Conservation (phyloP, 2,113 vertebrate genomes). For the Catharus minimus region DNA sequence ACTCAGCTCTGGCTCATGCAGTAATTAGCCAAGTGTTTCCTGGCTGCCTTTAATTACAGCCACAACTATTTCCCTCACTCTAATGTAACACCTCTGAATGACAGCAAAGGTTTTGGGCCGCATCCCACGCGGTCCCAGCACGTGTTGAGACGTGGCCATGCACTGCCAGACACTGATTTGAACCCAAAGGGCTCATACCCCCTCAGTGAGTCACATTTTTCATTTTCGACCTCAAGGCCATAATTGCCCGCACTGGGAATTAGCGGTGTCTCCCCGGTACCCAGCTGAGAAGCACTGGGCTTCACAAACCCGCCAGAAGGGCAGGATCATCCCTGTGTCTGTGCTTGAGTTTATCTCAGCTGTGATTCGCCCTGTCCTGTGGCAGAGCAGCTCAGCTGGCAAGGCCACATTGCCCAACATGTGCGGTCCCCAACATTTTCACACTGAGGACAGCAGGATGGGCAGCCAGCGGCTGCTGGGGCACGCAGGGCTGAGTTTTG, state of each 20-base stretch:
- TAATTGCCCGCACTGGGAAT: neutral
- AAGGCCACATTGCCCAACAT: neutral
- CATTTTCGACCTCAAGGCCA: neutral
- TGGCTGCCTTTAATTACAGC: slow-evolving; percentile 50
- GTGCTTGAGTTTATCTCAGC: neutral
- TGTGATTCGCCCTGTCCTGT: rapidly evolving
- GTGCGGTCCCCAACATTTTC: rapidly evolving
- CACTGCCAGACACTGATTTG: neutral
- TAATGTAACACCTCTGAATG: neutral
- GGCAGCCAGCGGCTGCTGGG: neutral
- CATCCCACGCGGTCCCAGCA: neutral
- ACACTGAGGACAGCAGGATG: rapidly evolving
- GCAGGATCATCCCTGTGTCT: neutral
- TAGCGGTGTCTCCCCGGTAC: neutral
- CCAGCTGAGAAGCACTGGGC: neutral
- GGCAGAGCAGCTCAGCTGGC: neutral
- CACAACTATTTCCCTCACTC: slow-evolving; percentile 23
- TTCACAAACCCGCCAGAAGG: neutral
- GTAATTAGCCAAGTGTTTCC: slow-evolving; percentile 54
- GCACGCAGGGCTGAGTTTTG: rapidly evolving
- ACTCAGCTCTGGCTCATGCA: neutral
- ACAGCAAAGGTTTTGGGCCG: neutral
- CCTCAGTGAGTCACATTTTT: neutral
- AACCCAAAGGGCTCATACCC: slow-evolving; percentile 1
- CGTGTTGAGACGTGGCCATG: neutral